These are phyloP conservation scores for Dasypus novemcinctus DNA, from an alignment of 2,113 vertebrate species.

Conservation along the genomic window DNA sequence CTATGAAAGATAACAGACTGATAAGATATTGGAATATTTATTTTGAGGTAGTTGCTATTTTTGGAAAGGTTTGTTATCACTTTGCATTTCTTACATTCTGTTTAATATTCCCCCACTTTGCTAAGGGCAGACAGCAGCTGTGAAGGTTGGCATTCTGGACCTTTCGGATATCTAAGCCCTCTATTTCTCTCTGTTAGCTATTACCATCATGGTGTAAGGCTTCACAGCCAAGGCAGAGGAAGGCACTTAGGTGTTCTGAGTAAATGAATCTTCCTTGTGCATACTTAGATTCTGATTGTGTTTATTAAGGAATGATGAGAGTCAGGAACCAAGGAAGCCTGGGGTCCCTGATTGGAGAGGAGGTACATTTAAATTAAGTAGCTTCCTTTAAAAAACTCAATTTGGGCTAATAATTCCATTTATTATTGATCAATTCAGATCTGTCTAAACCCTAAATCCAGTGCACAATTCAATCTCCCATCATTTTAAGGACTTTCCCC, in stretches of 20 bases:
- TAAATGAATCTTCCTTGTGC: neutral
- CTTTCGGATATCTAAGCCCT: neutral
- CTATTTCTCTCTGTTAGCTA: neutral
- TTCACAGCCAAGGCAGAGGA: neutral
- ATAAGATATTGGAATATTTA: neutral
- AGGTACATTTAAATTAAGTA: neutral
- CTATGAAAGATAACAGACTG: neutral
- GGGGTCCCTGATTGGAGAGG: neutral
- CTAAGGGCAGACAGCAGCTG: neutral
- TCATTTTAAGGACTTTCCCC: neutral
- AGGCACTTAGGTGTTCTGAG: neutral
- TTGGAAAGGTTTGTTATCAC: neutral
- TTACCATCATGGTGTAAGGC: neutral
- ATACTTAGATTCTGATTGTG: neutral
- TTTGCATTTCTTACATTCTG: neutral
- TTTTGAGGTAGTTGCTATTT: neutral
- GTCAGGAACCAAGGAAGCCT: neutral
- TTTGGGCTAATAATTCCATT: neutral
- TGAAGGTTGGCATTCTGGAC: neutral
- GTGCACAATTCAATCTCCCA: neutral
- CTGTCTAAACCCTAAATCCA: neutral
- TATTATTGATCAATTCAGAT: neutral
- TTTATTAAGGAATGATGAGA: neutral
- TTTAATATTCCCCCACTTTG: neutral
- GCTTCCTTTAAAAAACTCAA: neutral